Evolutionary conservation across 2,113 vertebrate genomes (phyloP), one percentile per base, ranked within the genome.

Genomic region (Chrysochloris asiatica): DNA sequence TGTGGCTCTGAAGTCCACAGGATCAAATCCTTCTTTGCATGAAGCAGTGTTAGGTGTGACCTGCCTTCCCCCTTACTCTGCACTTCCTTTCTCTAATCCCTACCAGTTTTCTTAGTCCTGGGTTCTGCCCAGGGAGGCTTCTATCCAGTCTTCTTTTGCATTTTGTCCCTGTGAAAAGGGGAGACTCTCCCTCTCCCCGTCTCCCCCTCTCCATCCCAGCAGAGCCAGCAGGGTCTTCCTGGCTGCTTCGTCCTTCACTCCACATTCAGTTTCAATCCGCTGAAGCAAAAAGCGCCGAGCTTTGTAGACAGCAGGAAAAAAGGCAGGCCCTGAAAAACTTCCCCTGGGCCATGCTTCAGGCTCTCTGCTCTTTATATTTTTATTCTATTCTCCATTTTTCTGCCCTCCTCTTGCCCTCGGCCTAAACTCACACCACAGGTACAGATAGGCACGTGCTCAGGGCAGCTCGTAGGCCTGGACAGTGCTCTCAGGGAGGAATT

Each of bases 41-140:
- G 95, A 93, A 92, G 88, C 93, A 47, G 83, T 94, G 90, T 91
- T 88, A 26, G 63, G 48, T 92, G 83, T 95, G 56, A 83, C 72
- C 52, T 7, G 59, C 48, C 78, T 36, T n/a, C 28, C 30, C 71
- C 19, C n/a, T 16, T 9, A 30, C 71, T 67, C 59, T 63, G 4
- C 4, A 52, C 26, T 91, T 90, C 50, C 48, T 84, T 78, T 38
- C 43, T 92, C 8, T 21, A 50, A 61, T n/a, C 75, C 71, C 33
- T 72, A 0, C 38, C 73, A 0, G 36, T 63, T n/a, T 82, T 83
- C 84, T 89, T 65, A 67, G 76, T 56, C 41, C 76, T 86, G 38
- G 69, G 36, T 79, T 94, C 85, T 84, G 83, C 92, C 77, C 65
- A 86, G 47, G 86, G 88, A 95, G 90, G 65, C 83, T 38, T 88